Evolutionary conservation across 2,113 vertebrate genomes (phyloP), one percentile per base, ranked within the genome.

Genomic region (Phycodurus eques): DNA sequence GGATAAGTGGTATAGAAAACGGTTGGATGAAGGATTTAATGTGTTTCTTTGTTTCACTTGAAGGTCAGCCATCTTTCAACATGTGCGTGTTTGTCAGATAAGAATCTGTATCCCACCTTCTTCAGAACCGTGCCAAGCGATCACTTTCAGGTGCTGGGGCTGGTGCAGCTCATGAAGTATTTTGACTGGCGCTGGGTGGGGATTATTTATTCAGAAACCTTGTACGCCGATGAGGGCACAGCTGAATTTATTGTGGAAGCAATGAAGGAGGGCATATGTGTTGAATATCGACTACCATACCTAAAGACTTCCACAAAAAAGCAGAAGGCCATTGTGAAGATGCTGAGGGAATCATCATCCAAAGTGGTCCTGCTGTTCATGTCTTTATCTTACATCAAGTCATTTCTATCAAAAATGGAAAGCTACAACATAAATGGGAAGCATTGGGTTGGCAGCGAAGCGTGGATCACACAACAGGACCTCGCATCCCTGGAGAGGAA

Each of bases 101-200:
- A 83, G 77, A 74, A 4, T n/a, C n/a, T 53, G 1, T 88, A 83
- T 56, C 83, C 87, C 8, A 83, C 83, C 0, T 87, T 92, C 66
- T 90, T 93, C 73, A 84, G 88, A 82, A 90, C 83, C 2, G 78
- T 91, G 46, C 83, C 91, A 61, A 91, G 84, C 76, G 86, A 92
- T 69, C 63, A 53, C 20, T 87, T 86, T 49, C 88, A 91, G 57
- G 67, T 83, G 46, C 35, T 61, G 1, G 84, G 70, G 8, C 70
- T 90, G 33, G 74, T 89, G 33, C 78, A 89, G 42, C 78, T 92
- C 9, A 82, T 89, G 82, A 84, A 88, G 60, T 59, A 82, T 62
- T 88, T 85, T 72, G 76, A 87, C 46, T 92, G 87, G 88, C 84
- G 65, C 44, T 91, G 89, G 87, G 80, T 92, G 15, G 90, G 89